A percentile compares a stretch with the other conserved stretches of the same genome.
Conservation (phyloP, 2,797 vertebrate genomes). For the Jordanella pulchra region DNA sequence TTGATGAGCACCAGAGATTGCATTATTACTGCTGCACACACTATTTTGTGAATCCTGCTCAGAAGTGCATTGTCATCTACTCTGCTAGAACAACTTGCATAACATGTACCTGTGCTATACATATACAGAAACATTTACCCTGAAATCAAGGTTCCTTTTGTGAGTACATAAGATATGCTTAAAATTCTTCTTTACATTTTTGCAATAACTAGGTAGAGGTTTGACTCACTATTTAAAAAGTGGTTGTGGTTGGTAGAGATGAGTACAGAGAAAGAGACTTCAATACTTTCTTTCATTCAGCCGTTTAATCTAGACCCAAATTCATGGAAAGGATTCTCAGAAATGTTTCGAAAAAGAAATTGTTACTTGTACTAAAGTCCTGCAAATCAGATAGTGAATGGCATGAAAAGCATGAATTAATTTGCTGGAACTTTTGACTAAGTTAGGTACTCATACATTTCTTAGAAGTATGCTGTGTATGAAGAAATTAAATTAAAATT, state of each 20-base stretch:
- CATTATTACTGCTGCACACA: not conserved
- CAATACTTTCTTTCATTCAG: constrained; percentile 48
- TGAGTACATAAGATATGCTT: constrained; percentile 35
- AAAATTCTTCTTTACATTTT: constrained; percentile 34
- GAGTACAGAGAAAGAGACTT: constrained; percentile 42
- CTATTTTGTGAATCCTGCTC: not conserved
- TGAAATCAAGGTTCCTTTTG: constrained; percentile 43
- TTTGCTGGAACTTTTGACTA: not conserved
- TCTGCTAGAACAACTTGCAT: constrained; percentile 14
- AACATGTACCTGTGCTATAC: not conserved
- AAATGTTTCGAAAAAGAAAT: constrained; percentile 62
- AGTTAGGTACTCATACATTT: not conserved
- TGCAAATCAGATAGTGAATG: not conserved
- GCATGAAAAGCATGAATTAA: not conserved
- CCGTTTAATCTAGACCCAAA: constrained; percentile 72
- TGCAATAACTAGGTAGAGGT: constrained; percentile 22
- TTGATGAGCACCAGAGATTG: constrained; percentile 23
- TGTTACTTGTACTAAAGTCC: constrained; percentile 35
- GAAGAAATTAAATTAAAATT: not conserved
- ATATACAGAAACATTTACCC: constrained; percentile 19
- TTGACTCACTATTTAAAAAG: constrained; percentile 61
- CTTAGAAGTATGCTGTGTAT: not conserved
- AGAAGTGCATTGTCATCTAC: not conserved
- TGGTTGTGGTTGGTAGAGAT: constrained; percentile 56
- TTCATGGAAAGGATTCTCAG: constrained; percentile 52